phyloP scores from a whole-genome alignment of 2,113 vertebrate species.

The Chitala chitala region DNA sequence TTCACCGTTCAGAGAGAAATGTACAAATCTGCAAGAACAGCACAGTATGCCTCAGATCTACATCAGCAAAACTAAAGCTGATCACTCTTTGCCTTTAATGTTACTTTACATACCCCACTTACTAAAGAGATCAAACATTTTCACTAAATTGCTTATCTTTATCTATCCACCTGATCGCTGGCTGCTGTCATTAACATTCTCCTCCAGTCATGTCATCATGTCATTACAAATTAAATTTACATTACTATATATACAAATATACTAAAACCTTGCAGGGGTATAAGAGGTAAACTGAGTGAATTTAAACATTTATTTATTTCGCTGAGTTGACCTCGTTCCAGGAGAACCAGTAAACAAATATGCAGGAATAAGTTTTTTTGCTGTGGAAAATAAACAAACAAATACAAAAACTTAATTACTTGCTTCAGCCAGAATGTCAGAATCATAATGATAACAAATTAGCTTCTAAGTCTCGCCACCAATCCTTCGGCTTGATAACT shows the following conservation, averaged over 20 bases:
- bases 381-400: slow-evolving; percentile 22
- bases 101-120: not conserved
- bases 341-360: slow-evolving; percentile 29
- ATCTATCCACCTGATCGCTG: not conserved
- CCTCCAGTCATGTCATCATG: not conserved
- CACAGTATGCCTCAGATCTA: not conserved
- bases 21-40: not conserved
- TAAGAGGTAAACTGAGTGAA: not conserved
- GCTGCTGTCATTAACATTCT: not conserved
- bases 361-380: slow-evolving; percentile 17
- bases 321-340: slow-evolving; percentile 37
- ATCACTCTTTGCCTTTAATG: too few species aligned
- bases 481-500: slow-evolving; percentile 7
- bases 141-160: not conserved
- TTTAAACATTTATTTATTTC: slow-evolving; percentile 24
- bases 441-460: slow-evolving; percentile 37
- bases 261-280: not conserved
- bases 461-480: slow-evolving; percentile 26
- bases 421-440: slow-evolving; percentile 29
- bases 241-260: not conserved
- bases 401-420: slow-evolving; percentile 33
- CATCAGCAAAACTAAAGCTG: not conserved
- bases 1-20: not conserved
- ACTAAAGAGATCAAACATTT: not conserved
- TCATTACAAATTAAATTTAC: not conserved